phyloP scores from a whole-genome alignment of 2,888 invertebrate genomes.

The Melikaiella ostensackeni region DNA sequence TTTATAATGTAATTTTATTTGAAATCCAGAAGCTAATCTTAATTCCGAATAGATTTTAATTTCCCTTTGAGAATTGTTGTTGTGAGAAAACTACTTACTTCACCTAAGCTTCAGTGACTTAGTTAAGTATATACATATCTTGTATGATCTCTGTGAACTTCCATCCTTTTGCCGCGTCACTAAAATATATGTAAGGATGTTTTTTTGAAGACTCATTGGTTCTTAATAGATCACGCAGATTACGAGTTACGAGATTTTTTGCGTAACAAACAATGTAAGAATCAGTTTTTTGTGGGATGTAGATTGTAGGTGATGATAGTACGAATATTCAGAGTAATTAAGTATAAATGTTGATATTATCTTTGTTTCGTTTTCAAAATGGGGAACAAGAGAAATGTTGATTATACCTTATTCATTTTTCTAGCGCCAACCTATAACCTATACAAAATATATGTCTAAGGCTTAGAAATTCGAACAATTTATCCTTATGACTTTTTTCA shows the following conservation, averaged over 20 bases:
- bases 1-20: neutral
- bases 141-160: conserved; percentile 5
- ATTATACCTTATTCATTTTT: neutral
- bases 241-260: neutral
- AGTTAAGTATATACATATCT: neutral
- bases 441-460: no score
- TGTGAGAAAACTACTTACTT: neutral
- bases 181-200: conserved; percentile 1
- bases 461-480: no score
- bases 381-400: neutral
- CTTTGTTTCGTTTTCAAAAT: neutral
- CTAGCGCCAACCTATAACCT: neutral
- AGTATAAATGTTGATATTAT: neutral
- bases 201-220: neutral
- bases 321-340: conserved; percentile 34
- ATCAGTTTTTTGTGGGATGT: neutral
- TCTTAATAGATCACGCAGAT: neutral
- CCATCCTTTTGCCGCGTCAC: neutral
- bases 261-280: neutral
- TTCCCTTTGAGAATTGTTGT: neutral
- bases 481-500: no score
- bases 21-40: neutral
- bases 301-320: neutral
- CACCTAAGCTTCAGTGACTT: neutral
- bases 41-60: neutral